Evolutionary conservation across 2,113 vertebrate genomes (phyloP).

Genomic region (Chrysochloris asiatica): DNA sequence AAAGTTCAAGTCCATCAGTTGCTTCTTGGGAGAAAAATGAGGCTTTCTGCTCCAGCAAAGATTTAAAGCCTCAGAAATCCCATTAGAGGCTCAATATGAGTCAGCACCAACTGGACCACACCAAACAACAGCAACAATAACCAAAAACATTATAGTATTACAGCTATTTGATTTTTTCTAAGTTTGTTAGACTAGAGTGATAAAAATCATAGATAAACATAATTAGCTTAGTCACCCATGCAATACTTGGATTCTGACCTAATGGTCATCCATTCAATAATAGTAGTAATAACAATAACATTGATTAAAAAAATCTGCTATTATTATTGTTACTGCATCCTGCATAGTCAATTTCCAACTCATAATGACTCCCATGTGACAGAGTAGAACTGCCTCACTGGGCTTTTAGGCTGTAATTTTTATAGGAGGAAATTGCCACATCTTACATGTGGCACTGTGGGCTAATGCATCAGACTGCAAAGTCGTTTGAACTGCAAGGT

Average conservation of each 20-base stretch:
- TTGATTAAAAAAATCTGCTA: background rate
- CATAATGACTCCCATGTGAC: background rate
- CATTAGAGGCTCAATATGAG: too few species aligned
- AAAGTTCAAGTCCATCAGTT: too few species aligned
- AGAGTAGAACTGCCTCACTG: background rate
- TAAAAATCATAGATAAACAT: background rate
- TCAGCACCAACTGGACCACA: too few species aligned
- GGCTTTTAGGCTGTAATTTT: background rate
- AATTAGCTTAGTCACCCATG: background rate
- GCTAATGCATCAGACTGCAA: too few species aligned
- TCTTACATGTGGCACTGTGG: too few species aligned
- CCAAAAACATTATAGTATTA: too few species aligned
- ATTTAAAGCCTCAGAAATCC: too few species aligned
- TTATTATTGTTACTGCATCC: background rate
- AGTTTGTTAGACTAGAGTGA: background rate
- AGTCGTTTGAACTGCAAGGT: too few species aligned
- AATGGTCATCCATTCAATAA: background rate
- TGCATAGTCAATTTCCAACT: background rate
- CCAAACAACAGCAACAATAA: too few species aligned
- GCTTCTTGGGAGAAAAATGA: too few species aligned
- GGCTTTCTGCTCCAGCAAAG: too few species aligned
- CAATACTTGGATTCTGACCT: background rate
- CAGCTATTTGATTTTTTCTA: background rate
- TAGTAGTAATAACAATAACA: background rate
- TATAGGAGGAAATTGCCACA: too few species aligned